phyloP scores from a whole-genome alignment of 2,113 vertebrate species.

The Mesoclemmys tuberculata region DNA sequence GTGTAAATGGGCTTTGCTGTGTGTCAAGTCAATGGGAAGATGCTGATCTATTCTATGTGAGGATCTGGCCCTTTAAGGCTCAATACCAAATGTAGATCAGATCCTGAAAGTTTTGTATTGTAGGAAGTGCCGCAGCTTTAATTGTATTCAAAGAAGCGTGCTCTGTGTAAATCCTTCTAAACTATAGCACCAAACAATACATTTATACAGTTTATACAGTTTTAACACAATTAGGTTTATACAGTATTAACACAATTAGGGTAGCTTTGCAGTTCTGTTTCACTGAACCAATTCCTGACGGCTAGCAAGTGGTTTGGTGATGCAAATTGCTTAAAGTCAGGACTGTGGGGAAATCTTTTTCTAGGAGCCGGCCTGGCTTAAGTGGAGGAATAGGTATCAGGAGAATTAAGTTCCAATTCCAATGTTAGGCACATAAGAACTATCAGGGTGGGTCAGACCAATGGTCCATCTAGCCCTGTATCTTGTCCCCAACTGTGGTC shows the following conservation, averaged over 20 bases:
- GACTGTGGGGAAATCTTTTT: neutral
- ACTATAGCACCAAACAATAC: neutral
- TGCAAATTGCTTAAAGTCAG: neutral
- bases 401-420: neutral
- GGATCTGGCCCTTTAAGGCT: conserved; percentile 12
- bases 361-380: neutral
- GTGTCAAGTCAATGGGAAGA: conserved; percentile 1
- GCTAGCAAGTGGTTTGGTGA: neutral
- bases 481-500: neutral
- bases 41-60: neutral
- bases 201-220: accelerated
- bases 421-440: neutral
- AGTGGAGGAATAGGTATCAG: accelerated
- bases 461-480: neutral
- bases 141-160: neutral
- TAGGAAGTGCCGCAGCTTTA: neutral
- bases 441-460: neutral
- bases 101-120: neutral
- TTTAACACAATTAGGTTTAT: neutral
- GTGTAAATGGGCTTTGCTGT: conserved; percentile 33
- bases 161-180: conserved; percentile 21
- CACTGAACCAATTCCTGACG: neutral
- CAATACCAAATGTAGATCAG: neutral
- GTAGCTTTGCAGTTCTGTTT: neutral
- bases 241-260: neutral